Evolutionary conservation across 2,113 vertebrate genomes (phyloP), one percentile per base, ranked within the genome.

Genomic region (Oryzias celebensis): DNA sequence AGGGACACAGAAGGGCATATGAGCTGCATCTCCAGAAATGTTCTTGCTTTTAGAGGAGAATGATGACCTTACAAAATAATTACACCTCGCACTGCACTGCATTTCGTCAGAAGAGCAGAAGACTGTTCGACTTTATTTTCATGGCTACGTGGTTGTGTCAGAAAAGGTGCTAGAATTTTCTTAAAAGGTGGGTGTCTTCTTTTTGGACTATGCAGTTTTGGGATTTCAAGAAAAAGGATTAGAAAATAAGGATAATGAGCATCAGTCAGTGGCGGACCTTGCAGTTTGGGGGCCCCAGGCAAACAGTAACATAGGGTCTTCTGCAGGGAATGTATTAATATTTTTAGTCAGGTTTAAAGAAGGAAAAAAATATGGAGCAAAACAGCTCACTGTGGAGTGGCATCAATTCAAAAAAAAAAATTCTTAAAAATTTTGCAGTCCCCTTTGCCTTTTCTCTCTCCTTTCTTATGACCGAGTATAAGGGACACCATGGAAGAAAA

Each of bases 121-220:
- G 63, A 57, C 65, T 73, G 75, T 74, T 85, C 46, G 61, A 79
- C 78, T 79, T 75, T 44, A 13, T 72, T 75, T 81, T 79, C 59
- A 70, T 73, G 53, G 56, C 22, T 4, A 41, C 5, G 5, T 61
- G 51, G 41, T 69, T n/a, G 15, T 77, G 72, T 77, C 77, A 62
- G 62, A 78, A 52, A 31, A 51, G 68, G 49, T 77, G 67, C 47
- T 64, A 57, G 52, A 65, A 74, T 79, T 72, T 69, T 73, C 51
- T 12, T 1, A 55, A 80, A 82, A 74, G 65, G 68, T 64, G 54
- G 61, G 63, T 16, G 58, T 79, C 55, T 74, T 47, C 18, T 68
- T 65, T 62, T 52, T 17, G 63, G 56, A 60, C 53, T 54, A 65
- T 60, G 52, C 45, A 60, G 51, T n/a, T 62, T 46, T 56, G 51